These are phyloP conservation scores for Folsomia candida DNA, from an alignment of 2,888 invertebrate species.

Conservation along the genomic window DNA sequence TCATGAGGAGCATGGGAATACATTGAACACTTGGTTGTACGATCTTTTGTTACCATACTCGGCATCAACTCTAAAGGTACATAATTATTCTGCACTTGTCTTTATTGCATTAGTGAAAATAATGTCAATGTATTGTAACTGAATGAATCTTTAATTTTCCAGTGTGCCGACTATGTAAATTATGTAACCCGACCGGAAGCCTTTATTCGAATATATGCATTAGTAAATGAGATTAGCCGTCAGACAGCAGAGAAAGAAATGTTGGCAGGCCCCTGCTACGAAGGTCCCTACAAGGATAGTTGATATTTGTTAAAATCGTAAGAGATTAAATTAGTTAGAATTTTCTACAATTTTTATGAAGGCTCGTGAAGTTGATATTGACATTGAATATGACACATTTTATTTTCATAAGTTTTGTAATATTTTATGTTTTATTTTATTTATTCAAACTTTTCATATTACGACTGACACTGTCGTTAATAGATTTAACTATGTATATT, in stretches of 20 bases:
- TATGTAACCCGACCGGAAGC: conserved; percentile 43
- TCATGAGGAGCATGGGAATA: neutral
- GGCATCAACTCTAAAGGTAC: neutral
- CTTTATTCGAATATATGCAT: conserved; percentile 39
- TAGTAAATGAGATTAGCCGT: conserved; percentile 31
- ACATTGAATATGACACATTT: too few relatives aligned
- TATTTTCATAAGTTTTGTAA: too few relatives aligned
- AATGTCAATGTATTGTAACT: neutral
- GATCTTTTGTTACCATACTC: neutral
- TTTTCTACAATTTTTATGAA: too few relatives aligned
- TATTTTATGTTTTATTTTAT: too few relatives aligned
- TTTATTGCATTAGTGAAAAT: neutral
- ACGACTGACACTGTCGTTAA: too few relatives aligned
- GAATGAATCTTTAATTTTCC: neutral
- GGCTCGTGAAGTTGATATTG: too few relatives aligned
- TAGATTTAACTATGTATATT: too few relatives aligned
- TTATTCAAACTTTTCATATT: too few relatives aligned
- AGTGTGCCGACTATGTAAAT: conserved; percentile 41
- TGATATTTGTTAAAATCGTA: too few relatives aligned
- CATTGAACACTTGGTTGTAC: neutral
- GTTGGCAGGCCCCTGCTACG: conserved; percentile 26
- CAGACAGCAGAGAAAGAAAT: conserved; percentile 41
- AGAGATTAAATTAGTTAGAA: too few relatives aligned
- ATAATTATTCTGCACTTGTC: too few relatives aligned
- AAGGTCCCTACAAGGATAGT: conserved; percentile 4